Base-by-base conservation (phyloP, 1,140 invertebrate species). In the Hylaeus volcanicus region DNA sequence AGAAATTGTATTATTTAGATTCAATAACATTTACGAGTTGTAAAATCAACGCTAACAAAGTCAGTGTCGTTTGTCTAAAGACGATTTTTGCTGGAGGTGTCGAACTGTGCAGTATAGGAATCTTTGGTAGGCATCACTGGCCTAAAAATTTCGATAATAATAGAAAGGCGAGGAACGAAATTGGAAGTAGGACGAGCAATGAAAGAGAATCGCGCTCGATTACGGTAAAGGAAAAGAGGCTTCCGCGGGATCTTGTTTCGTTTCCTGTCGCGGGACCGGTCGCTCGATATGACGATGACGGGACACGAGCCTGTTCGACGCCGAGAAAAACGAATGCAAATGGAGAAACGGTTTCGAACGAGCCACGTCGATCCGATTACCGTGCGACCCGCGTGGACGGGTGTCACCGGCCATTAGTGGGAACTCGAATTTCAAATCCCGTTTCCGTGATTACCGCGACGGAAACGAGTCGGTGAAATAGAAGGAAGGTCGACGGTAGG, bases 371-470 rank as follows among this genome's bases (percentile, higher is more conserved):
- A 86, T 87, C 79, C 78, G 85, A 86, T 81, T 86, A 87, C 63
- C 66, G 82, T 64, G 66, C 58, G 61, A 84, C 37, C 65, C 65
- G 51, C 51, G 75, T 75, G 79, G 83, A 76, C 75, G 75, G 81
- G 68, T 86, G 85, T 87, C 82, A 84, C 79, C 85, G 78, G 65
- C 86, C 86, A 88, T 88, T 88, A 88, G 77, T 61, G 86, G 77
- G 76, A 74, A 82, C 83, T 88, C 83, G 86, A 88, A 87, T 88
- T 88, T 87, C 86, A 87, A 88, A 88, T 85, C 79, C 76, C 69
- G 86, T 85, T 88, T 87, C 86, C 86, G 83, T 87, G 86, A 88
- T 88, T 85, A 88, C 86, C 79, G 76, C 51, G 74, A 56, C 79
- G 82, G 82, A 86, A 86, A 86, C 85, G 77, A 84, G 61, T 41